Evolutionary conservation across 2,797 vertebrate species (phyloP).

Genomic region (Rallus crepitans): DNA sequence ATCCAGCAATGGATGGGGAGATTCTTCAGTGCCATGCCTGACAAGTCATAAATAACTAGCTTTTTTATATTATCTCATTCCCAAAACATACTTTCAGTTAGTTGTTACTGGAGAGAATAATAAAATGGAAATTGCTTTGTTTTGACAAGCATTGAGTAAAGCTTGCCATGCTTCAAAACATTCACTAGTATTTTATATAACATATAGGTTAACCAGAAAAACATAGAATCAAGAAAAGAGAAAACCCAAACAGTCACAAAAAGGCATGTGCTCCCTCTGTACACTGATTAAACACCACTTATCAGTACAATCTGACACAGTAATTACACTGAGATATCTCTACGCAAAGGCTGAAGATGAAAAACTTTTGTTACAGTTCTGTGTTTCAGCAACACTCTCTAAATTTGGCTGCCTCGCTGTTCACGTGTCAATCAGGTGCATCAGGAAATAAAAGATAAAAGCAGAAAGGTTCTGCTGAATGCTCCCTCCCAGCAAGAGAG

Average conservation of each 20-base stretch:
- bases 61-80: background rate
- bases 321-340: background rate
- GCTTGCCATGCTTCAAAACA: background rate
- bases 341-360: background rate
- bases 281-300: background rate
- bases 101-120: background rate
- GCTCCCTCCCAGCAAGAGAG: background rate
- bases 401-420: background rate
- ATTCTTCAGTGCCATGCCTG: background rate
- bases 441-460: conserved; percentile 8
- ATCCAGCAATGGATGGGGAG: background rate
- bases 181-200: background rate
- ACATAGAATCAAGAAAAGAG: background rate
- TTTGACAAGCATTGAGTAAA: conserved; percentile 2
- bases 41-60: background rate
- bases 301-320: background rate
- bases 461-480: background rate
- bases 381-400: background rate
- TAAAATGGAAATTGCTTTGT: background rate
- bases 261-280: background rate
- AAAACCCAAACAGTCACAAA: background rate
- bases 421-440: background rate
- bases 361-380: background rate
- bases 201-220: background rate
- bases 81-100: background rate